Evolutionary conservation across 1,140 invertebrate species (phyloP).

Genomic region (Dermatophagoides farinae): DNA sequence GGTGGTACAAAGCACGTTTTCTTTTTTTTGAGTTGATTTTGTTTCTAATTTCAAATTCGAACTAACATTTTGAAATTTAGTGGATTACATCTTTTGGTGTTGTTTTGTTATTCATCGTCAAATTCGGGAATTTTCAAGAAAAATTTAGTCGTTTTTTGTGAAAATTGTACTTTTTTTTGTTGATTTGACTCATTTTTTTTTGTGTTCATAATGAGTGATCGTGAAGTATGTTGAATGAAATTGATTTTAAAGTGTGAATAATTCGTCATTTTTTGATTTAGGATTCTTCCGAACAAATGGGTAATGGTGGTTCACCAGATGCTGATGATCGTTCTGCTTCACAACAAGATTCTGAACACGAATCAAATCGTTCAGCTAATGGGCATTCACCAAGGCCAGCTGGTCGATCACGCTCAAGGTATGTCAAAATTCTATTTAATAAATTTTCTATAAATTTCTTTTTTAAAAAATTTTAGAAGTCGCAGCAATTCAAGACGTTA

Average conservation of each 20-base stretch:
- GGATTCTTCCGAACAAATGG: constrained; percentile 8
- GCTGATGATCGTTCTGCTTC: neutral
- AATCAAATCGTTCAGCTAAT: neutral
- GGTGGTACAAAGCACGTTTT: too few species aligned
- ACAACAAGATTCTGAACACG: neutral
- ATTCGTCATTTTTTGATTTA: neutral
- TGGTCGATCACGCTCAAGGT: constrained; percentile 8
- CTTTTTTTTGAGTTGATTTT: too few species aligned
- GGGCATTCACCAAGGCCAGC: constrained; percentile 4
- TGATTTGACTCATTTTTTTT: too few species aligned
- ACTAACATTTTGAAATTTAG: too few species aligned
- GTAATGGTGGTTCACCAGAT: neutral
- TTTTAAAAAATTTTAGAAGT: constrained; percentile 5
- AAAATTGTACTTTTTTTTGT: too few species aligned
- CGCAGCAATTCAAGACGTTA: constrained; percentile 15
- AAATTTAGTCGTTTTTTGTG: too few species aligned
- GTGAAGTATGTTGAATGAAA: constrained; percentile 9
- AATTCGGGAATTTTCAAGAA: too few species aligned
- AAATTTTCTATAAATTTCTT: neutral
- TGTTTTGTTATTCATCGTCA: too few species aligned
- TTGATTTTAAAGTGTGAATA: neutral
- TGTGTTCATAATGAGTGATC: neutral
- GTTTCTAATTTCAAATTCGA: too few species aligned
- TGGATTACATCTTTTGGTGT: too few species aligned
- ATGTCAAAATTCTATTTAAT: neutral